Conservation (phyloP, 2,888 invertebrate genomes). For the Acanthosepion lycidas region DNA sequence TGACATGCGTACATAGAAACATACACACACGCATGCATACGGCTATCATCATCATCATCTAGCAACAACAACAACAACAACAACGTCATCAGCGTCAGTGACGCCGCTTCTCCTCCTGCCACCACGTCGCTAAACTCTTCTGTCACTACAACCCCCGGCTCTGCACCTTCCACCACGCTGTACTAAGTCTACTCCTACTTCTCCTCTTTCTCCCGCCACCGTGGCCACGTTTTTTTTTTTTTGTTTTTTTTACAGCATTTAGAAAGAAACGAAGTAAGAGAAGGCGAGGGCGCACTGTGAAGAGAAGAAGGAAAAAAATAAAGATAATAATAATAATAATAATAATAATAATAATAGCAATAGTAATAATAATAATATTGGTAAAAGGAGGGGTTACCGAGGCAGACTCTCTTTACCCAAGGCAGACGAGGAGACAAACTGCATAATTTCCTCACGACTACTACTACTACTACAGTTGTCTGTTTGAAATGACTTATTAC, state of each 20-base stretch:
- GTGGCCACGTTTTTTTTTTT: background rate
- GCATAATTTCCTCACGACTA: background rate
- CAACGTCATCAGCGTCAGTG: background rate
- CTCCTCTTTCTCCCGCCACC: background rate
- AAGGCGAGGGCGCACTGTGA: background rate
- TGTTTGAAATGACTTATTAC: background rate
- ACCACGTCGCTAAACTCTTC: background rate
- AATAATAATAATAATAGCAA: background rate
- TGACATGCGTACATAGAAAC: background rate
- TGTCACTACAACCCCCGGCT: background rate
- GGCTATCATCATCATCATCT: background rate
- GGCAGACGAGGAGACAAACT: background rate
- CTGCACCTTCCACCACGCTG: background rate
- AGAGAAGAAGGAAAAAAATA: background rate
- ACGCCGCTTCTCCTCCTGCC: slow-evolving; percentile 17
- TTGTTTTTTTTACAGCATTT: background rate
- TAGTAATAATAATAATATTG: background rate
- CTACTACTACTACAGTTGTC: slow-evolving; percentile 8
- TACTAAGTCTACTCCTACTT: background rate
- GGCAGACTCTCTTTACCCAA: background rate
- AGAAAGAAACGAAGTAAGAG: background rate
- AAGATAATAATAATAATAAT: background rate
- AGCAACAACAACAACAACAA: background rate
- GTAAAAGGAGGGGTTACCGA: background rate
- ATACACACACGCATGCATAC: background rate